Conservation (phyloP, 2,888 invertebrate species). For the Clanis bilineata region DNA sequence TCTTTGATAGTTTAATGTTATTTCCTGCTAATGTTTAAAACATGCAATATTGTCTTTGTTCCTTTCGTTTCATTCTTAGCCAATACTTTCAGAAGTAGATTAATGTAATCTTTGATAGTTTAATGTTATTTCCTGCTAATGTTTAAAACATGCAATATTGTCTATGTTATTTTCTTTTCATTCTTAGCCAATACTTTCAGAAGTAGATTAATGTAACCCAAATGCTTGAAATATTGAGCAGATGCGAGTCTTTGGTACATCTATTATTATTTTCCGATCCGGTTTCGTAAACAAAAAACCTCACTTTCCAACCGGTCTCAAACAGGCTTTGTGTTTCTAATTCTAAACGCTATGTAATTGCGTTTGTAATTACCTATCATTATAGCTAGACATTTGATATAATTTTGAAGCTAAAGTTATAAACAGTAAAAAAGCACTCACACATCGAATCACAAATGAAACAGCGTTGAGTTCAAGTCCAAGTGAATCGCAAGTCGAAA, state of each 20-base stretch:
- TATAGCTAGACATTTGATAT: not conserved
- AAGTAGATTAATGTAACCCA: not conserved
- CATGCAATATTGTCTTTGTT: too few relatives aligned
- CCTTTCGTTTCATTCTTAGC: too few relatives aligned
- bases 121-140: too few relatives aligned
- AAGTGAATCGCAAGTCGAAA: constrained; percentile 13
- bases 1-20: too few relatives aligned
- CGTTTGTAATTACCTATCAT: not conserved
- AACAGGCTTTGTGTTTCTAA: constrained; percentile 37
- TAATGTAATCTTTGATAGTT: too few relatives aligned
- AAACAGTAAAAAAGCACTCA: constrained; percentile 12
- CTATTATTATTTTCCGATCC: constrained; percentile 56
- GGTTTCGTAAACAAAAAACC: constrained; percentile 66
- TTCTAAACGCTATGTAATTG: constrained; percentile 1
- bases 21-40: too few relatives aligned
- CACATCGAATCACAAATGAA: constrained; percentile 20
- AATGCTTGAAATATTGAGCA: constrained; percentile 25
- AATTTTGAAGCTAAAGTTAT: not conserved
- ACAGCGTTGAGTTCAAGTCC: constrained; percentile 19
- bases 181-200: not conserved
- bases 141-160: too few relatives aligned
- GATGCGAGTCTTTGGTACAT: constrained; percentile 33
- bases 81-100: too few relatives aligned
- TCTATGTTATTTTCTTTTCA: not conserved
- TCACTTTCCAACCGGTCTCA: constrained; percentile 73